Percentiles rank a stretch among this genome's conserved stretches.
phyloP scores from a whole-genome alignment of 2,797 vertebrate species.

The Scomberomorus guttatus region DNA sequence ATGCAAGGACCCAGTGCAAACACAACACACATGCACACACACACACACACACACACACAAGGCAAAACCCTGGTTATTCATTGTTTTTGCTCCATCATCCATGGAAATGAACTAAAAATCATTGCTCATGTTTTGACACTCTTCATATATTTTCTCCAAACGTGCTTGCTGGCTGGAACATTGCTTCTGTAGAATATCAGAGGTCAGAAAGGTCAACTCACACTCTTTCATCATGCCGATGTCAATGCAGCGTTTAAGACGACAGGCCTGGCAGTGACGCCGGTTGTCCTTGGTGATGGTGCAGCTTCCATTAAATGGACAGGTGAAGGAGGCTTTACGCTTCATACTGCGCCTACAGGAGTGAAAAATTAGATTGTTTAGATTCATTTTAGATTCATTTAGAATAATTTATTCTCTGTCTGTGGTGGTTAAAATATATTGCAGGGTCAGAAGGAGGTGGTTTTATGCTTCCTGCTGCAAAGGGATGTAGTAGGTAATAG shows the following conservation, averaged over 20 bases:
- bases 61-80: neutral
- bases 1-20: too few relatives aligned
- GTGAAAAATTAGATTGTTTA: neutral
- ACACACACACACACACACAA: too few relatives aligned
- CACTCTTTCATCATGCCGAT: constrained; percentile 90
- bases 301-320: constrained; percentile 95
- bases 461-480: constrained; percentile 27
- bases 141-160: neutral
- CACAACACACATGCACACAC: too few relatives aligned
- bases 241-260: constrained; percentile 93
- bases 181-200: neutral
- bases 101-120: neutral
- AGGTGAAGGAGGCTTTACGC: constrained; percentile 95
- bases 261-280: constrained; percentile 97
- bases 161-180: neutral
- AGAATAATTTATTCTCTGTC: neutral
- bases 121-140: neutral
- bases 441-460: constrained; percentile 86
- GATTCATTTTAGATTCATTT: neutral
- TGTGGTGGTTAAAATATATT: constrained; percentile 77
- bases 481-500: neutral
- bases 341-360: constrained; percentile 95
- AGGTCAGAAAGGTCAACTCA: constrained; percentile 83
- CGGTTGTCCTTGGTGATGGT: constrained; percentile 98
- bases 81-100: neutral